Evolutionary conservation across 2,113 vertebrate genomes (phyloP).

Genomic region (Sphaerodactylus townsendi): DNA sequence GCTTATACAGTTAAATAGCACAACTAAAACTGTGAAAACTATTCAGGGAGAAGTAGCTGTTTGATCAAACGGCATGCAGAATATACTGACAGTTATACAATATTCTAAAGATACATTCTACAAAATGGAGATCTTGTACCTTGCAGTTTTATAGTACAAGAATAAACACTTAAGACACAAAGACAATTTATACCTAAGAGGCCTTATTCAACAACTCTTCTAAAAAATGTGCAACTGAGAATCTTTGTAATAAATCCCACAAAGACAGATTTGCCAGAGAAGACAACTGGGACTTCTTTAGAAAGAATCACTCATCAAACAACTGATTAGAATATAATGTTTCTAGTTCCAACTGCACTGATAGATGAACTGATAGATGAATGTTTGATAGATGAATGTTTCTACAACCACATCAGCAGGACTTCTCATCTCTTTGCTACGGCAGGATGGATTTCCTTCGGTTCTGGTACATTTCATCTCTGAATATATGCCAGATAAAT

Average conservation of each 20-base stretch:
- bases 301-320: neutral
- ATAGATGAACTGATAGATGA: conserved; percentile 9
- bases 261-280: rapidly evolving
- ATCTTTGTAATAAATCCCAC: neutral
- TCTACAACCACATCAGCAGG: neutral
- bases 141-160: neutral
- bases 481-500: conserved; percentile 12
- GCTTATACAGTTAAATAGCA: neutral
- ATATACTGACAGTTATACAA: neutral
- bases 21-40: neutral
- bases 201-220: neutral
- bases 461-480: conserved; percentile 11
- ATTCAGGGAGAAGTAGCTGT: neutral
- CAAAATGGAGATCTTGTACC: neutral
- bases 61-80: neutral
- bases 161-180: neutral
- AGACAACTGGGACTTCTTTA: neutral
- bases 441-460: neutral
- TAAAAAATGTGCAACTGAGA: neutral
- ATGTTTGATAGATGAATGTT: neutral
- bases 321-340: neutral
- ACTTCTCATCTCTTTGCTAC: neutral
- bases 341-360: neutral
- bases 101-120: neutral
- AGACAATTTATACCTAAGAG: rapidly evolving